Evolutionary conservation across 1,140 invertebrate species (phyloP).

Genomic region (Drosophila sucinea): DNA sequence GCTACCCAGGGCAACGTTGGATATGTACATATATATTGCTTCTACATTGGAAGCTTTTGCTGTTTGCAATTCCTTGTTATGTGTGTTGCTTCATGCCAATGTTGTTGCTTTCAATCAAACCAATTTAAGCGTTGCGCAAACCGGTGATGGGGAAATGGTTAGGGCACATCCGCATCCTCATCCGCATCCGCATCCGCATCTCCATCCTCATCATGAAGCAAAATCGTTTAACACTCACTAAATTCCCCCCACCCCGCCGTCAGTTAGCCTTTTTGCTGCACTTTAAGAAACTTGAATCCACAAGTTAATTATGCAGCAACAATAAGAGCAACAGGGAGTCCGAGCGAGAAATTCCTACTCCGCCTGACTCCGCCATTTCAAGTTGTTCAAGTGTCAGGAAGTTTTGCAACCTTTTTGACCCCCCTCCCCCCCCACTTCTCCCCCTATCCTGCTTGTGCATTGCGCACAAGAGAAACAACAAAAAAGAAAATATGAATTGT

Average conservation of each 20-base stretch:
- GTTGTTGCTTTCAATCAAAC: constrained; percentile 11
- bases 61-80: constrained; percentile 11
- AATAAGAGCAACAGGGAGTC: not conserved
- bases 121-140: constrained; percentile 7
- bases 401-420: not conserved
- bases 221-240: not conserved
- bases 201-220: not conserved
- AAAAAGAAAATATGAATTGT: not conserved
- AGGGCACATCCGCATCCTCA: not conserved
- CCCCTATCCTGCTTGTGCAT: not conserved
- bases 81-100: not conserved
- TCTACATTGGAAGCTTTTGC: constrained; percentile 4
- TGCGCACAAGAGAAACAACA: not conserved
- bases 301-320: not conserved
- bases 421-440: too few relatives aligned
- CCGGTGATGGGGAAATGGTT: constrained; percentile 8
- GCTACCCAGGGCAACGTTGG: not conserved
- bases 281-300: not conserved
- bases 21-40: constrained; percentile 1
- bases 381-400: not conserved
- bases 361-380: not conserved
- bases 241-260: not conserved
- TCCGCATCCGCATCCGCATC: not conserved
- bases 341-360: not conserved
- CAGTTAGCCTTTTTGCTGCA: not conserved